These are phyloP conservation scores for Conopomorpha cramerella DNA, from an alignment of 1,140 invertebrate species.

Conservation along the genomic window DNA sequence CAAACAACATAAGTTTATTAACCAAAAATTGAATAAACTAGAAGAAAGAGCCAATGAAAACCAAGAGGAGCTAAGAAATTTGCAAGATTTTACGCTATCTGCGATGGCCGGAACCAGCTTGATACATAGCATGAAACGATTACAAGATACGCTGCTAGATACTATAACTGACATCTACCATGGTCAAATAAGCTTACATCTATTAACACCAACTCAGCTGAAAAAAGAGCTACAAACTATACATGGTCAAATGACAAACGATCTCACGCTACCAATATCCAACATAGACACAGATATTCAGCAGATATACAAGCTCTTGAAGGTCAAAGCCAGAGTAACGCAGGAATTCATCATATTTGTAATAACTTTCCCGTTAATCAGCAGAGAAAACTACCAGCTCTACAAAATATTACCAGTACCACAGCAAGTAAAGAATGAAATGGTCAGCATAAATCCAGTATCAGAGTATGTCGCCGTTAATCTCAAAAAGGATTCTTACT, in stretches of 20 bases:
- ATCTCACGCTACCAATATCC: not conserved
- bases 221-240: constrained; percentile 6
- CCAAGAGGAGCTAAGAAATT: too few species aligned
- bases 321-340: not conserved
- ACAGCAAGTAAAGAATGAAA: not conserved
- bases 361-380: constrained; percentile 2
- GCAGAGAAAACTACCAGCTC: constrained; percentile 1
- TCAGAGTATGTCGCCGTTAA: not conserved
- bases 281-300: not conserved
- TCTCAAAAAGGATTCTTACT: not conserved
- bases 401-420: constrained; percentile 1
- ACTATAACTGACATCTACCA: constrained; percentile 8
- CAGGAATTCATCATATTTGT: constrained; percentile 1
- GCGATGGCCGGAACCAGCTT: constrained; percentile 6
- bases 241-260: constrained; percentile 4
- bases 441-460: not conserved
- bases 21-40: constrained; percentile 6
- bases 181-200: constrained; percentile 8
- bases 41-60: too few species aligned
- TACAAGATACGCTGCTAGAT: constrained; percentile 9
- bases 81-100: constrained; percentile 4
- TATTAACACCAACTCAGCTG: constrained; percentile 7
- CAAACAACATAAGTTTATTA: constrained; percentile 16
- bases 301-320: constrained; percentile 1
- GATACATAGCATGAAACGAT: constrained; percentile 5